phyloP scores from a whole-genome alignment of 2,888 invertebrate species.

The Pollenia amentaria region DNA sequence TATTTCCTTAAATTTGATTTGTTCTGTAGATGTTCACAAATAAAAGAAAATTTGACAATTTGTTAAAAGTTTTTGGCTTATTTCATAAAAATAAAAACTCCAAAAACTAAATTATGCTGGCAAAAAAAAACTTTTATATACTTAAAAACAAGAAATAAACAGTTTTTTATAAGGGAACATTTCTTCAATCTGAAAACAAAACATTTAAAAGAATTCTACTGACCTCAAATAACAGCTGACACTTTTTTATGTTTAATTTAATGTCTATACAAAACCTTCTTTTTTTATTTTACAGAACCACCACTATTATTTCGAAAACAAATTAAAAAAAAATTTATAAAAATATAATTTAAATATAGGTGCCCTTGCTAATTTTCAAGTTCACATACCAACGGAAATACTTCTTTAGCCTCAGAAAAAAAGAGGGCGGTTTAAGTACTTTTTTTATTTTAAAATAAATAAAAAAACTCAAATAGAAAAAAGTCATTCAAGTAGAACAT shows the following conservation, averaged over 20 bases:
- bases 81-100: too few relatives aligned
- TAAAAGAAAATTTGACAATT: too few relatives aligned
- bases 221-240: constrained; percentile 74
- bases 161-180: not conserved
- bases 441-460: constrained; percentile 34
- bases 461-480: constrained; percentile 15
- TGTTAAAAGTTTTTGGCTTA: not conserved
- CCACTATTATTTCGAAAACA: constrained; percentile 39
- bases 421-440: constrained; percentile 65
- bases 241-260: constrained; percentile 22
- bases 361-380: constrained; percentile 83
- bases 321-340: constrained; percentile 10
- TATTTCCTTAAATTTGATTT: too few relatives aligned
- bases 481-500: constrained; percentile 68
- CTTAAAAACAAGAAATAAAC: not conserved
- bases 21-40: too few relatives aligned
- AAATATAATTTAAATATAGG: constrained; percentile 76
- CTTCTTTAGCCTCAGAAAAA: constrained; percentile 28
- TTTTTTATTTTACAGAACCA: constrained; percentile 28
- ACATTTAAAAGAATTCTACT: constrained; percentile 45
- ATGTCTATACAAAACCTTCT: not conserved
- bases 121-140: too few relatives aligned
- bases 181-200: not conserved
- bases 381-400: constrained; percentile 80
- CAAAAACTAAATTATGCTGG: too few relatives aligned